These are phyloP conservation scores for Catagonus wagneri DNA, from an alignment of 2,113 vertebrate species.

Conservation along the genomic window DNA sequence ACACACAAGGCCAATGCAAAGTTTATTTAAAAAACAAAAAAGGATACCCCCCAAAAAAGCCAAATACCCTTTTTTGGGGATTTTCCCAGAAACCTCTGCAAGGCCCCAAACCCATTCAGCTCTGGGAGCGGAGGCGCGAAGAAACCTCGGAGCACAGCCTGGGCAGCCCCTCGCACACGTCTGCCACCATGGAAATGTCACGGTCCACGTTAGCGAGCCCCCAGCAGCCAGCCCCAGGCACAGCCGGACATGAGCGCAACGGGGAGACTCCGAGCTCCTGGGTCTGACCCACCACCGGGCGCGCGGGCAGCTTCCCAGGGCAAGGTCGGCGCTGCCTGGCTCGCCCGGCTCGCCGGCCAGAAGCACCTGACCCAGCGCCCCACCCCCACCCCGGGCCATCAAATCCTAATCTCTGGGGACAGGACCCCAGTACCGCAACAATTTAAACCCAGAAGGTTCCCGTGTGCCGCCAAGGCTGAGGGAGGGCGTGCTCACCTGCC, in stretches of 20 bases:
- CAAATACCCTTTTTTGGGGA: neutral
- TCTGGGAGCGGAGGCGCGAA: neutral
- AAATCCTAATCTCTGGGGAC: neutral
- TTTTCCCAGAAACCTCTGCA: neutral
- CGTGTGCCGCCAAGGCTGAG: neutral
- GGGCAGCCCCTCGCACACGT: neutral
- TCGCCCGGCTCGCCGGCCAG: neutral
- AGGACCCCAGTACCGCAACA: neutral
- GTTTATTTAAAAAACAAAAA: neutral
- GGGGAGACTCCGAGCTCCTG: neutral
- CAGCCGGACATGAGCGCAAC: neutral
- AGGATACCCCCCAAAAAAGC: neutral
- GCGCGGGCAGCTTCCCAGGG: accelerated
- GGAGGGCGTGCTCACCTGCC: neutral
- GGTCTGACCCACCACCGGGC: neutral
- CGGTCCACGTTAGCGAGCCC: accelerated
- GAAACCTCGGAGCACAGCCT: neutral
- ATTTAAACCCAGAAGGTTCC: neutral
- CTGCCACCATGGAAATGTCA: neutral
- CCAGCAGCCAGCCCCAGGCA: neutral
- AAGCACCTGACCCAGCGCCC: no score
- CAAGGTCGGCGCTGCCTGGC: no score
- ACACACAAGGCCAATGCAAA: neutral
- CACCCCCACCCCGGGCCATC: neutral
- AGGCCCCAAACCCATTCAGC: neutral